Evolutionary conservation across 2,113 vertebrate species (phyloP).

Genomic region (Anser brachyrhynchus): DNA sequence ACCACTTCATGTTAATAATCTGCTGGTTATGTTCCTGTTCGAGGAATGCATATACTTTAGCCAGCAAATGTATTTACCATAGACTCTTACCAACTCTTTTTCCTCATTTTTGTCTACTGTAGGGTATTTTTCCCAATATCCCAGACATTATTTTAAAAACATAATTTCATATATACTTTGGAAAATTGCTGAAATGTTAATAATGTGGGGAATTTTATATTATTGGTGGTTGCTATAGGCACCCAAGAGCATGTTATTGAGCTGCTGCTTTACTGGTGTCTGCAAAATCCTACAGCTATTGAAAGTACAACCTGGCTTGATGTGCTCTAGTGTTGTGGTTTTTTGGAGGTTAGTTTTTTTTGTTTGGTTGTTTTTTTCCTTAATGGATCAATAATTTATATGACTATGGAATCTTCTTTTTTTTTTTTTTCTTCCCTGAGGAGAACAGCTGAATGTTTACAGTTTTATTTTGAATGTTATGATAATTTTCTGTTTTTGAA

Average conservation of each 20-base stretch:
- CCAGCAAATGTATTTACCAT: background rate
- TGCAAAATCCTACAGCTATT: constrained; percentile 17
- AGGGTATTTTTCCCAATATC: background rate
- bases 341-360: too few relatives aligned
- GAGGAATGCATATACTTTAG: background rate
- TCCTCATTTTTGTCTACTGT: background rate
- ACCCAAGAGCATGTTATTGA: background rate
- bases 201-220: background rate
- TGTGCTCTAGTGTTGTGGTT: background rate
- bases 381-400: constrained; percentile 21
- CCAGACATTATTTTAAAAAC: background rate
- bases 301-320: background rate
- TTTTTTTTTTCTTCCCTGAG: background rate
- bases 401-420: background rate
- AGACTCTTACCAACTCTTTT: background rate
- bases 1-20: background rate
- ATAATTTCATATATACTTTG: background rate
- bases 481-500: background rate
- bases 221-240: constrained; percentile 42
- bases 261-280: background rate
- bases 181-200: background rate
- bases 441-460: constrained; percentile 16
- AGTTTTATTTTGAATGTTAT: background rate
- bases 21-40: background rate
- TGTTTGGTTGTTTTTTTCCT: background rate